Base-by-base conservation (phyloP, 1,140 invertebrate genomes). In the Drosophila takahashii region DNA sequence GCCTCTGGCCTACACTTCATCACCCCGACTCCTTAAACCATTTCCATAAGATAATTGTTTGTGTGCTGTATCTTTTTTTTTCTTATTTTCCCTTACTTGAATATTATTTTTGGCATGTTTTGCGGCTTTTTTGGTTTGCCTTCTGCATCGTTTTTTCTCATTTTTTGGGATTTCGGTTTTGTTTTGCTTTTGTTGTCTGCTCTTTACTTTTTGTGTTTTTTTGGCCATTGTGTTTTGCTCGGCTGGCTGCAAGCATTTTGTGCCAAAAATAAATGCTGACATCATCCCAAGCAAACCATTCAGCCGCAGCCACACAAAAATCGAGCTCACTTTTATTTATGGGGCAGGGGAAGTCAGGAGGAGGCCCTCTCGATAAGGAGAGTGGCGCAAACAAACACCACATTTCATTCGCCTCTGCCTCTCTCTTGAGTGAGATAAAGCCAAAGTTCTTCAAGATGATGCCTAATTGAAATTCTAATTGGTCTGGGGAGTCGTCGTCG, bases 91-190 rank as follows among this genome's bases (percentile, higher is more conserved):
- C 26, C 26, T 54, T 51, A 60, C 69, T 83, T 87, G 76, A 86
- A 67, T 87, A 87, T 89, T 87, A 87, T 87, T 87, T 87, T 87
- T 87, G 83, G 83, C 83, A 79, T 87, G 79, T 89, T 87, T 83
- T 89, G 79, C 52, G 76, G 79, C 71, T 87, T 79, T 78, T 75
- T 65, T 64, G 36, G 62, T 32, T 44, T 47, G 62, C 11, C 37
- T 53, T 42, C 29, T 27, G 29, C 42, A 72, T 72, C 27, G 18
- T 36, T 52, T 64, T 39, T 62, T 42, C 22, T 1, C 13, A n/a
- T 50, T 56, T 18, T 59, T 59, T 56, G 57, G 59, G 47, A 64
- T 73, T 76, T 86, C 60, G 61, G 59, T 81, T 81, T 86, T 86
- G 85, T 87, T 86, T 86, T 75, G 85, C 83, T 67, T 72, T 78